Evolutionary conservation across 2,113 vertebrate genomes (phyloP).

Genomic region (Oryzias woworae): DNA sequence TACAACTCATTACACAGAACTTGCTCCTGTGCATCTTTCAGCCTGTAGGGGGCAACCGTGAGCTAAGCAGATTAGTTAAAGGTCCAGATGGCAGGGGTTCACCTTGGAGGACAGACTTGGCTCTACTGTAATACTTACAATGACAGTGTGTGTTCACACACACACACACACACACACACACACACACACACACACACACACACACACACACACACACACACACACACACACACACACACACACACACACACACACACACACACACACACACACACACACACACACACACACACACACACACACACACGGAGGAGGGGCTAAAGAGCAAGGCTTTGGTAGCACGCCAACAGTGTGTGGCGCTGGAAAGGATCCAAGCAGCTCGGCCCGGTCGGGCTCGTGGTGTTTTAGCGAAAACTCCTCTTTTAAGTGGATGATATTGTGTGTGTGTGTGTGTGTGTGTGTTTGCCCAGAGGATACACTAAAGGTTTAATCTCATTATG

Average conservation of each 20-base stretch:
- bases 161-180: too few relatives aligned
- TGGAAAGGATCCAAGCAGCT: conserved; percentile 59
- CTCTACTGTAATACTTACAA: conserved; percentile 71
- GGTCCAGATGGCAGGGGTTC: conserved; percentile 70
- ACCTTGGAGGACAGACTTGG: conserved; percentile 66
- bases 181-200: too few relatives aligned
- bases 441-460: conserved; percentile 29
- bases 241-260: conserved; percentile 4
- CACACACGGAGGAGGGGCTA: conserved; percentile 45
- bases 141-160: conserved; percentile 18
- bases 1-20: background rate
- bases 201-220: conserved; percentile 9
- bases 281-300: too few relatives aligned
- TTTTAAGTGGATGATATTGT: conserved; percentile 55
- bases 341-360: conserved; percentile 52
- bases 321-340: conserved; percentile 57
- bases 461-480: conserved; percentile 54
- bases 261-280: too few relatives aligned
- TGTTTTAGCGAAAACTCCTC: conserved; percentile 41
- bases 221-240: conserved; percentile 6
- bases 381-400: conserved; percentile 27
- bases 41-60: conserved; percentile 45
- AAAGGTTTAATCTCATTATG: conserved; percentile 75
- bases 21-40: conserved; percentile 8
- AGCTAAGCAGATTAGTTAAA: conserved; percentile 40